Conservation (phyloP, 2,888 invertebrate species). For the Podotricha telesiphe region DNA sequence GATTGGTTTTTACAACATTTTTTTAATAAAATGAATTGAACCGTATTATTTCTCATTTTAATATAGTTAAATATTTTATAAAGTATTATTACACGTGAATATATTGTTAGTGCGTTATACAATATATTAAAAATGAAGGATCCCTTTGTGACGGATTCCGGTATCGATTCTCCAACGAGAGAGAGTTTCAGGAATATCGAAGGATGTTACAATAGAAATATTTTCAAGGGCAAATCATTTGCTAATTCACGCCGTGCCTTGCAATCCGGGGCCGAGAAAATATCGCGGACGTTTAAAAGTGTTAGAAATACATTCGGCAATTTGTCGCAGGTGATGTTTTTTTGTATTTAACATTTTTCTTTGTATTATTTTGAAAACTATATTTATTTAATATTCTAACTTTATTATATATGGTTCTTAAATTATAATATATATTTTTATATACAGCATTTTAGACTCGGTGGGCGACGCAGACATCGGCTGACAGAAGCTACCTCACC, state of each 20-base stretch:
- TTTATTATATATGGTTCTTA: too few species aligned
- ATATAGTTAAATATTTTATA: constrained; percentile 31
- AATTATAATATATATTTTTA: constrained; percentile 1
- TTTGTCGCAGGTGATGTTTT: constrained; percentile 84
- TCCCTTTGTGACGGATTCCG: constrained; percentile 71
- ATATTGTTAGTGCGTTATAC: constrained; percentile 27
- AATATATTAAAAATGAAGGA: constrained; percentile 67
- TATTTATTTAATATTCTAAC: too few species aligned
- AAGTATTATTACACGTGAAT: constrained; percentile 11
- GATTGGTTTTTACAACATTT: constrained; percentile 54
- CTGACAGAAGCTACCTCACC: constrained; percentile 74
- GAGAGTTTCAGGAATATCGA: constrained; percentile 73
- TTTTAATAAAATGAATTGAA: constrained; percentile 55
- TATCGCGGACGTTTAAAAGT: constrained; percentile 86
- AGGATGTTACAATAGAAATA: constrained; percentile 73
- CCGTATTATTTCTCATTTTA: constrained; percentile 44
- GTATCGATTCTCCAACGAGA: constrained; percentile 74
- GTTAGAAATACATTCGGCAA: constrained; percentile 87
- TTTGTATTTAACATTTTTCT: background rate
- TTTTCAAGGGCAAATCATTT: constrained; percentile 77
- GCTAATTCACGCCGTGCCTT: constrained; percentile 86
- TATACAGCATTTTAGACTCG: constrained; percentile 73
- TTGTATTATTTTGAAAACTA: constrained; percentile 7
- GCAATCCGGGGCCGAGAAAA: constrained; percentile 86
- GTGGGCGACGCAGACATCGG: constrained; percentile 73